phyloP scores from a whole-genome alignment of 92 coral and sea anemone genomes.

The Muricea muricata region DNA sequence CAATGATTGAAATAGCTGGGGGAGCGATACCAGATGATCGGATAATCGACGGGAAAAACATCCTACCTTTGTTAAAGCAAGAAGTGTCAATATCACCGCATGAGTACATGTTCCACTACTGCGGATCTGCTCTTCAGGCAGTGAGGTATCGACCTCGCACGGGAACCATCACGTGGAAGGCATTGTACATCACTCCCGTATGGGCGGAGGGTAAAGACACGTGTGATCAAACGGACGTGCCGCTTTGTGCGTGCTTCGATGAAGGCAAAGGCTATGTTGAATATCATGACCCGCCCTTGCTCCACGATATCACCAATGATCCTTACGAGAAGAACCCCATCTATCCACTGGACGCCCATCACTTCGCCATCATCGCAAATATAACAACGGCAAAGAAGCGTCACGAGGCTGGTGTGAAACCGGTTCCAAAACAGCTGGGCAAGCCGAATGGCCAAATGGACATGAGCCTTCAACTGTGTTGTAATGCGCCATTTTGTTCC shows the following conservation, averaged over 20 bases:
- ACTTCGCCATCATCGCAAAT: too few species aligned
- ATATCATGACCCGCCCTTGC: too few species aligned
- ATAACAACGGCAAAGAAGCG: too few species aligned
- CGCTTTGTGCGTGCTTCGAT: conserved; percentile 68
- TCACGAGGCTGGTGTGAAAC: too few species aligned
- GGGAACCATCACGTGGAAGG: conserved; percentile 77
- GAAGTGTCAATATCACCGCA: conserved; percentile 63
- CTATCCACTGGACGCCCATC: too few species aligned
- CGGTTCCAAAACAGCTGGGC: too few species aligned
- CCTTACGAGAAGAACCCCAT: too few species aligned
- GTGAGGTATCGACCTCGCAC: conserved; percentile 79
- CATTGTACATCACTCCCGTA: conserved; percentile 76
- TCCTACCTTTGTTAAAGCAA: conserved; percentile 74
- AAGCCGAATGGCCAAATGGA: too few species aligned
- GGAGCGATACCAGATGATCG: conserved; percentile 67
- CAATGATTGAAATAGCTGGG: conserved; percentile 72
- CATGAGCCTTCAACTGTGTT: too few species aligned
- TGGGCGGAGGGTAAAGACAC: conserved; percentile 68
- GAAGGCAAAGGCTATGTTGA: too few species aligned
- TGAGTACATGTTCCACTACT: conserved; percentile 83
- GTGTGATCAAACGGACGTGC: conserved; percentile 33
- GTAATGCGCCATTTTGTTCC: too few species aligned
- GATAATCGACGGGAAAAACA: conserved; percentile 76
- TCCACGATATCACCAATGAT: too few species aligned
- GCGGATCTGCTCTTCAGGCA: conserved; percentile 85